Evolutionary conservation across 2,797 vertebrate species (phyloP), one percentile per base, ranked within the genome.

Genomic region (Catamblyrhynchus diadema): DNA sequence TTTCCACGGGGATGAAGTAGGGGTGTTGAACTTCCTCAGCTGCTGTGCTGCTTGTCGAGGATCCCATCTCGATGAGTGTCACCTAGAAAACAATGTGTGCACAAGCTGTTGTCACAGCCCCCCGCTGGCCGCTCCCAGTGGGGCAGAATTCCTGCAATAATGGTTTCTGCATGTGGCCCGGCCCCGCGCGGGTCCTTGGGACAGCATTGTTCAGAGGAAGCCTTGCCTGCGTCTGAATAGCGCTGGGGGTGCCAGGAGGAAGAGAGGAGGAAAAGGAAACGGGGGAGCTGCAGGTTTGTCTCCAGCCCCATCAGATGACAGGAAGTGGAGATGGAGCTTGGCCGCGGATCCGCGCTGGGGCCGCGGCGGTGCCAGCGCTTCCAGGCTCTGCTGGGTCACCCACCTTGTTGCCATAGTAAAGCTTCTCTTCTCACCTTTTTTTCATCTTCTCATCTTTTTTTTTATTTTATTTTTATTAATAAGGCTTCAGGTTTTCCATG

Each of bases 81-180:
- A 96, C 93, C 92, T 94, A 41, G 91, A 96, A 95, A 97, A 98
- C 97, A 97, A 90, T 96, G 86, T 92, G 94, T 89, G 92, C 96
- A 25, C 54, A 71, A 94, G 95, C 82, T 94, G 95, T 95, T 95
- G 88, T 97, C 74, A 42, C 73, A 93, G 95, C 61, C 93, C 95
- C 92, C 96, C 69, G 12, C 93, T 45, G 94, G 42, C 87, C 27
- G 57, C 35, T 96, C 97, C 98, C 98, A 67, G 32, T 88, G 95
- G 98, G 97, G 96, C 97, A 96, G 75, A 95, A 95, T 97, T 98
- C 97, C 94, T 93, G 90, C 96, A 93, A 33, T 98, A 98, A 98
- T 98, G 95, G 97, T 86, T 98, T 98, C 98, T 64, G 95, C 98
- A 98, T 98, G 98, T 98, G 98, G 97, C 91, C 96, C 88, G 91